A percentile compares a stretch with the other conserved stretches of the same genome.
phyloP scores from a whole-genome alignment of 2,888 invertebrate species.

The Apamea sordens region DNA sequence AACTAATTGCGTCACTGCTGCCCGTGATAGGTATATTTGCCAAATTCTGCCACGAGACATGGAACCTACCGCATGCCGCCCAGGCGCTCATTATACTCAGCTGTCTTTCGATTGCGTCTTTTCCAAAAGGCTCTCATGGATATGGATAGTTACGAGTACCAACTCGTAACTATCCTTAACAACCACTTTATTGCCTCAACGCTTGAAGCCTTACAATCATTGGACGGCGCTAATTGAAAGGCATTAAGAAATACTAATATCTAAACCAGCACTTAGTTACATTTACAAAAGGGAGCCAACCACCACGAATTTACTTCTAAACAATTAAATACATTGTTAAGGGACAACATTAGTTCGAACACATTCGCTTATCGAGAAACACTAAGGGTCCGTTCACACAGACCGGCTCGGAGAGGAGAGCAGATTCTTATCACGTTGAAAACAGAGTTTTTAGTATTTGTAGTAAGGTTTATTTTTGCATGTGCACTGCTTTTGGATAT shows the following conservation, averaged over 20 bases:
- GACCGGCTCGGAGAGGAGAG: too few species aligned
- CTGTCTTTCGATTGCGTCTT: not conserved
- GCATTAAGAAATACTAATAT: conserved; percentile 9
- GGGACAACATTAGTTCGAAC: conserved; percentile 1
- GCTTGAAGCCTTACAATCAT: not conserved
- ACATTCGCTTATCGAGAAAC: conserved; percentile 40
- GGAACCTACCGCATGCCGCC: too few species aligned
- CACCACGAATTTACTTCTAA: not conserved
- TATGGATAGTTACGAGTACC: not conserved
- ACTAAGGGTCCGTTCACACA: too few species aligned
- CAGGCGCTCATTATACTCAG: not conserved
- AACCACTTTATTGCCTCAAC: not conserved
- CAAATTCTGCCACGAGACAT: not conserved
- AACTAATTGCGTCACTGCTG: not conserved
- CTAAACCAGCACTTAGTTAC: conserved; percentile 17
- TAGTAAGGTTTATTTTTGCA: too few species aligned
- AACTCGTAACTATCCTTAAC: not conserved
- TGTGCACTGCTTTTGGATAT: too few species aligned
- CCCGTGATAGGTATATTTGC: not conserved
- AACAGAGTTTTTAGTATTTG: too few species aligned
- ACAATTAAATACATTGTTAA: conserved; percentile 53
- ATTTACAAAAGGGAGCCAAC: conserved; percentile 26
- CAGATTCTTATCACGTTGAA: too few species aligned
- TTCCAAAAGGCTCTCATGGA: not conserved
- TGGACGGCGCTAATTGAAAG: conserved; percentile 31